phyloP scores from a whole-genome alignment of 2,888 invertebrate genomes.

The Malthinus seriepunctatus region DNA sequence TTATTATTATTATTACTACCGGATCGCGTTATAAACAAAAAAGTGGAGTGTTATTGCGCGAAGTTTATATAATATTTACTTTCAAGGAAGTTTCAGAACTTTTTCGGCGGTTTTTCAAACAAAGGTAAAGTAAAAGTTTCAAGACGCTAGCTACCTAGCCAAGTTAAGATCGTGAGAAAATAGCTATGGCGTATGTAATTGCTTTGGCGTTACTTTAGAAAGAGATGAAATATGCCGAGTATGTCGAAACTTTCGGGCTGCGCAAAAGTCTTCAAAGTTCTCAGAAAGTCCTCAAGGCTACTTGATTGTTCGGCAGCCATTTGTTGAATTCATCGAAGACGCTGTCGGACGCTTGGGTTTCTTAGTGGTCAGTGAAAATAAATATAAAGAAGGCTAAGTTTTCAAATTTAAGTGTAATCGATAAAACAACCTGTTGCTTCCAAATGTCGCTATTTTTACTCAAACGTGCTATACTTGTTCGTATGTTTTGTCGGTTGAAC shows the following conservation, averaged over 20 bases:
- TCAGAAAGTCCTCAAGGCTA: conserved; percentile 54
- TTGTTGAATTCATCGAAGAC: conserved; percentile 50
- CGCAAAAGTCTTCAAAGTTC: conserved; percentile 50
- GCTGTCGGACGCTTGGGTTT: conserved; percentile 49
- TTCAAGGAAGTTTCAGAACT: not conserved
- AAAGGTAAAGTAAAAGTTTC: conserved; percentile 17
- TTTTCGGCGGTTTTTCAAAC: conserved; percentile 7
- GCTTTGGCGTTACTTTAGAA: conserved; percentile 19
- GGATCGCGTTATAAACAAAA: too few species aligned
- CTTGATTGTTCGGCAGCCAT: conserved; percentile 53
- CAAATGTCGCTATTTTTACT: conserved; percentile 18
- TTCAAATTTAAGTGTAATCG: conserved; percentile 21
- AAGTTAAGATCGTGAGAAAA: conserved; percentile 6
- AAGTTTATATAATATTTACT: too few species aligned
- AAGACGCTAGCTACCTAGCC: conserved; percentile 20
- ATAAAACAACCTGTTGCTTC: conserved; percentile 33
- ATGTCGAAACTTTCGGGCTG: conserved; percentile 35
- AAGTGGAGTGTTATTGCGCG: too few species aligned
- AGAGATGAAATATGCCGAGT: conserved; percentile 29
- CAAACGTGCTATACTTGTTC: conserved; percentile 20
- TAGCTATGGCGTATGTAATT: not conserved
- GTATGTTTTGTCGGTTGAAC: conserved; percentile 32
- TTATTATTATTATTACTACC: too few species aligned
- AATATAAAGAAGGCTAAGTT: conserved; percentile 11
- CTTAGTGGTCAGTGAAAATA: conserved; percentile 24